Conservation (phyloP, 2,888 invertebrate genomes). For the Stenodema calcarata region DNA sequence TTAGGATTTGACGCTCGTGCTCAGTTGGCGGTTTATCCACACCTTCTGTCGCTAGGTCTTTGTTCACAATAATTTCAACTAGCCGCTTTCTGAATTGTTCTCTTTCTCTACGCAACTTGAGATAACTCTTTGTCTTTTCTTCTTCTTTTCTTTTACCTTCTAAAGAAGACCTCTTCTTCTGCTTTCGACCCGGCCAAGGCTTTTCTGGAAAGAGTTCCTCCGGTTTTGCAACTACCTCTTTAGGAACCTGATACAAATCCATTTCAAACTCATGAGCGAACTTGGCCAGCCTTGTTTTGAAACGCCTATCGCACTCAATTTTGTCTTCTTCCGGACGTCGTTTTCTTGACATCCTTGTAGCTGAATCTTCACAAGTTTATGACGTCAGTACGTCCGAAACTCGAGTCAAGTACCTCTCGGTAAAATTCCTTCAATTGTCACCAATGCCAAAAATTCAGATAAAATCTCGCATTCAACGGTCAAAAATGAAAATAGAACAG, state of each 20-base stretch:
- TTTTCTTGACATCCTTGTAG: neutral
- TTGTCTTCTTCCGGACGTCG: neutral
- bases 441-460: neutral
- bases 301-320: neutral
- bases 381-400: neutral
- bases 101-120: constrained; percentile 74
- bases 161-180: neutral
- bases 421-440: neutral
- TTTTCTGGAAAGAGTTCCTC: constrained; percentile 37
- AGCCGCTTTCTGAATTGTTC: constrained; percentile 83
- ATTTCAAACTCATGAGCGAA: constrained; percentile 27
- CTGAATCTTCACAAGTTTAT: neutral
- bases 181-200: constrained; percentile 33
- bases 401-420: neutral
- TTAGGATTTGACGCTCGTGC: constrained; percentile 72
- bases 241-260: constrained; percentile 42
- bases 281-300: constrained; percentile 25
- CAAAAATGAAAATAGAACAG: neutral
- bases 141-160: constrained; percentile 15
- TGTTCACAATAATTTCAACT: constrained; percentile 70
- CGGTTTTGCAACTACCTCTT: constrained; percentile 30
- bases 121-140: constrained; percentile 62
- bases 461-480: neutral
- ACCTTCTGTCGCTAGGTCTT: constrained; percentile 61
- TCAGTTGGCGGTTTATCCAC: constrained; percentile 66